Evolutionary conservation across 2,888 invertebrate species (phyloP).

Genomic region (Leptura quadrifasciata): DNA sequence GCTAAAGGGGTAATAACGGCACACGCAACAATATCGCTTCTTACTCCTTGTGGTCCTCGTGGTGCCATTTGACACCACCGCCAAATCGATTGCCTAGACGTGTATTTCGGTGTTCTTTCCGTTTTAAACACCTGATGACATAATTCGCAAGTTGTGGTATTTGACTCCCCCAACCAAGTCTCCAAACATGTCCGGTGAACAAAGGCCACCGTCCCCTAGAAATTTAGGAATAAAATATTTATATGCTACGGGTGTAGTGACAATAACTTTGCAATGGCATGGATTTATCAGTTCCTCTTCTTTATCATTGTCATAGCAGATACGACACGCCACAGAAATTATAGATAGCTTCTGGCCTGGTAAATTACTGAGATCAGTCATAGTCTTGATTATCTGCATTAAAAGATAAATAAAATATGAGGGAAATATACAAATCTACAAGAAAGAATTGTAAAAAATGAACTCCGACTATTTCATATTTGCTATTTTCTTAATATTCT

Average conservation of each 20-base stretch:
- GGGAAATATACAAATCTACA: neutral
- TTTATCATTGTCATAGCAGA: constrained; percentile 74
- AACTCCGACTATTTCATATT: neutral
- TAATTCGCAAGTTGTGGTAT: constrained; percentile 83
- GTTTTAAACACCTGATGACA: constrained; percentile 83
- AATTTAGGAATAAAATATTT: constrained; percentile 46
- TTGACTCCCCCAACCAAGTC: constrained; percentile 85
- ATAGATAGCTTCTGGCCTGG: constrained; percentile 57
- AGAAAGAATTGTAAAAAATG: neutral
- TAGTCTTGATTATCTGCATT: constrained; percentile 1
- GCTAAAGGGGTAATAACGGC: constrained; percentile 78
- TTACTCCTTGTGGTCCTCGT: constrained; percentile 68
- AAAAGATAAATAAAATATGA: constrained; percentile 1
- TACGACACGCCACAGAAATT: constrained; percentile 73
- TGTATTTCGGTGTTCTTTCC: constrained; percentile 79
- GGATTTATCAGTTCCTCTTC: constrained; percentile 74
- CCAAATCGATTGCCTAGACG: constrained; percentile 76
- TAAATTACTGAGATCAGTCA: neutral
- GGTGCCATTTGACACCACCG: constrained; percentile 76
- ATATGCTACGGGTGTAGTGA: constrained; percentile 2
- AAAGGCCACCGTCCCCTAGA: constrained; percentile 83
- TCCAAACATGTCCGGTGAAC: constrained; percentile 85
- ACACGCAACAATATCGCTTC: constrained; percentile 77
- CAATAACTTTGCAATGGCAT: constrained; percentile 74
- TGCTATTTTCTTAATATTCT: neutral